phyloP scores from a whole-genome alignment of 92 coral and sea anemone species.

The Epizoanthus fatuus region DNA sequence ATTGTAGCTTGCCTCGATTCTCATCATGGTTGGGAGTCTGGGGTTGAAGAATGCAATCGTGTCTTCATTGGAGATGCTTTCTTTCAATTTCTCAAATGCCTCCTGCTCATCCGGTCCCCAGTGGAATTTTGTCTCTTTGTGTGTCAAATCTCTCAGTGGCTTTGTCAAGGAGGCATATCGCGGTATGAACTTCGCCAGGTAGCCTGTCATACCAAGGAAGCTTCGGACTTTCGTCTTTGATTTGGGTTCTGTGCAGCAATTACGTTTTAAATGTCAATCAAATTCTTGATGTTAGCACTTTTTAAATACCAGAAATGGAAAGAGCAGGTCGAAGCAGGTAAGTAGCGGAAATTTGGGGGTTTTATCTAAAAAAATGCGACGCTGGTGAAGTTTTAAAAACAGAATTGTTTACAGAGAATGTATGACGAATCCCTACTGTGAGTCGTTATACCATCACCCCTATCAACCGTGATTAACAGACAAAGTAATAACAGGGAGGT shows the following conservation, averaged over 20 bases:
- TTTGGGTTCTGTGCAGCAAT: not conserved
- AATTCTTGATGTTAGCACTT: too few species aligned
- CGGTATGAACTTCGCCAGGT: constrained; percentile 57
- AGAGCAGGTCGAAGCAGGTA: too few species aligned
- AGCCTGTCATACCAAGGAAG: constrained; percentile 32
- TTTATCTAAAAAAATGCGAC: too few species aligned
- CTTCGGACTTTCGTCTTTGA: constrained; percentile 54
- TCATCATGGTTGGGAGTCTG: constrained; percentile 59
- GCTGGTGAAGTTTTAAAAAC: too few species aligned
- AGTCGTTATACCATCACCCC: too few species aligned
- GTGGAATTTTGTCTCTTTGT: constrained; percentile 53
- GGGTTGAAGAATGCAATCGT: constrained; percentile 69
- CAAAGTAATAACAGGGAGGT: too few species aligned
- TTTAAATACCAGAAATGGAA: too few species aligned
- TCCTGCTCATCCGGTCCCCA: constrained; percentile 37
- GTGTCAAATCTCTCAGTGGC: constrained; percentile 51
- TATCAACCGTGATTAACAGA: too few species aligned
- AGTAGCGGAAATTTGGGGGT: too few species aligned
- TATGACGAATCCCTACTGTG: too few species aligned
- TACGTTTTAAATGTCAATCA: too few species aligned
- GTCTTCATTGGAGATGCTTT: constrained; percentile 21
- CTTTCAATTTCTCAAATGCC: constrained; percentile 47
- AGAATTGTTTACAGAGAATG: too few species aligned
- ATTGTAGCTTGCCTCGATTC: constrained; percentile 79
- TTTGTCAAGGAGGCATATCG: constrained; percentile 29